phyloP scores from a whole-genome alignment of 2,888 invertebrate species.

The Mantis religiosa region DNA sequence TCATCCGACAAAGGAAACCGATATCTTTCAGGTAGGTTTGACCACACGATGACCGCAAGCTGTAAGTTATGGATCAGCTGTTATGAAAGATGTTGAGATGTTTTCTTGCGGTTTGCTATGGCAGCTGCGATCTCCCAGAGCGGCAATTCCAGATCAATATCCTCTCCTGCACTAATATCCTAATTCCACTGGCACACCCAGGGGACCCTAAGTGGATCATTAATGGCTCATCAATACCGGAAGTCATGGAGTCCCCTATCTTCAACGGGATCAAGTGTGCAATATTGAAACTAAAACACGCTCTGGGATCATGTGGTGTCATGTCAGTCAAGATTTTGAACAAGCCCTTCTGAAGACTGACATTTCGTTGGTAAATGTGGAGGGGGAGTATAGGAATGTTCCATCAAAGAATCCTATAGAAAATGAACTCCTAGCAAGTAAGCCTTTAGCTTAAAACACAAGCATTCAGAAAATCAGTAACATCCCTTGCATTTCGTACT shows the following conservation, averaged over 20 bases:
- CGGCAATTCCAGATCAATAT: background rate
- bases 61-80: background rate
- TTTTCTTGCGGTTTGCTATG: background rate
- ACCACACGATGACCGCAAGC: background rate
- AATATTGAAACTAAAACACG: background rate
- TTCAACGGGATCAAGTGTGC: background rate
- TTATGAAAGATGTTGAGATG: background rate
- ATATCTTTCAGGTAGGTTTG: background rate
- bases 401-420: no score
- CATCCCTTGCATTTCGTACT: no score
- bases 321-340: no score
- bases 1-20: background rate
- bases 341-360: no score
- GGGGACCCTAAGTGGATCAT: background rate
- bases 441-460: no score
- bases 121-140: background rate
- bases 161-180: background rate
- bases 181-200: background rate
- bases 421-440: no score
- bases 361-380: no score
- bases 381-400: no score
- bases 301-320: no score
- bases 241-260: background rate
- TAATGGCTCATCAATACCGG: background rate
- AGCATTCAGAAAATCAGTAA: no score